A percentile compares a stretch with the other conserved stretches of the same genome.
Evolutionary conservation across 53 echinoderm and acorn worm genomes (phyloP).

Genomic region (Echinometra lucunter): DNA sequence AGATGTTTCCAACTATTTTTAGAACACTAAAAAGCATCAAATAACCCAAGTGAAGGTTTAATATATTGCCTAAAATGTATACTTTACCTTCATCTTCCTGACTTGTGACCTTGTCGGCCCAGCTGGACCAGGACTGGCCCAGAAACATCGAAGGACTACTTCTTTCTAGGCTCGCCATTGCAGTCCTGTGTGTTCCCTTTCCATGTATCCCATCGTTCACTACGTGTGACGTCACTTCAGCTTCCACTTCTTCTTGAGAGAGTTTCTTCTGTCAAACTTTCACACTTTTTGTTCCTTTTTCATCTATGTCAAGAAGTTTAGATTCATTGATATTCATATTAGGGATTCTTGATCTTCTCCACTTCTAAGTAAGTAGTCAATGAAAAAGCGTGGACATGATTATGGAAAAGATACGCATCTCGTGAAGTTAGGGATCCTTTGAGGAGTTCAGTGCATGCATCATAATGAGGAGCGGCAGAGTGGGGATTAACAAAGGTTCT

Average conservation of each 20-base stretch:
- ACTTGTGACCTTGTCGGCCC: conserved; percentile 89
- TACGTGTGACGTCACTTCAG: conserved; percentile 95
- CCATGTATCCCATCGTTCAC: conserved; percentile 97
- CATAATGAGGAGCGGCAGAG: no score
- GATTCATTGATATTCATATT: neutral
- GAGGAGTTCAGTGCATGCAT: neutral
- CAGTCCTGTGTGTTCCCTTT: conserved; percentile 91
- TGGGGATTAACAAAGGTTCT: no score
- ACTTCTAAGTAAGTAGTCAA: neutral
- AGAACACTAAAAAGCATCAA: conserved; percentile 56
- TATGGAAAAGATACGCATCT: neutral
- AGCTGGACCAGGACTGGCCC: conserved; percentile 98
- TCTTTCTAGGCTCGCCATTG: conserved; percentile 99
- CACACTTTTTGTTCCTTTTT: conserved; percentile 23
- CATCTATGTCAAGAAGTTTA: neutral
- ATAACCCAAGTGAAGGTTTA: conserved; percentile 15
- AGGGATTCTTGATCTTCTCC: neutral
- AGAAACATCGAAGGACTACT: conserved; percentile 99
- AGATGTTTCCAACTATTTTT: conserved; percentile 56
- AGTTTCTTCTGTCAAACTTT: conserved; percentile 55
- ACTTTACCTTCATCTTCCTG: conserved; percentile 84
- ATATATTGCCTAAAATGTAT: conserved; percentile 75
- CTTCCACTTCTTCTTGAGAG: conserved; percentile 61
- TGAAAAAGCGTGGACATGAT: neutral
- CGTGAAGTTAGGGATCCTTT: neutral